phyloP scores from a whole-genome alignment of 2,797 vertebrate genomes.

The Sebastes elongatus region DNA sequence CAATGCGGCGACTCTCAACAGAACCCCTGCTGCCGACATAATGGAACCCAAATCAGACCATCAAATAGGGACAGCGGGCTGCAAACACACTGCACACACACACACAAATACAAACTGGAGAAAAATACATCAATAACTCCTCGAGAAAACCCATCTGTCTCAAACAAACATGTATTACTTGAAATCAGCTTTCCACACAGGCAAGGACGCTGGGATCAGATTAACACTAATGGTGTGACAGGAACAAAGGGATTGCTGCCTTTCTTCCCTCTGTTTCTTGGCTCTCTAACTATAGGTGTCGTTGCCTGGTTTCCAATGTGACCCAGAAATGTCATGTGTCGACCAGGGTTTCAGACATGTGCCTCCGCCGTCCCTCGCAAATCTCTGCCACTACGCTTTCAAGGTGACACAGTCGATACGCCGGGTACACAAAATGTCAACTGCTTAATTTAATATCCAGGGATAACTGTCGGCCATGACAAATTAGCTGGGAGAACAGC shows the following conservation, averaged over 20 bases:
- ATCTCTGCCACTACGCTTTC: slow-evolving; percentile 50
- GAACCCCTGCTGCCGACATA: slow-evolving; percentile 66
- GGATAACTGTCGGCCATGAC: slow-evolving; percentile 68
- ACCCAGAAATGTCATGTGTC: slow-evolving; percentile 73
- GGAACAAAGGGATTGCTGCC: slow-evolving; percentile 60
- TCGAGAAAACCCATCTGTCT: slow-evolving; percentile 59
- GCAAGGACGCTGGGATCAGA: slow-evolving; percentile 37
- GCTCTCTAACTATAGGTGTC: slow-evolving; percentile 50
- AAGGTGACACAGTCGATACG: slow-evolving; percentile 68
- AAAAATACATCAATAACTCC: slow-evolving; percentile 63
- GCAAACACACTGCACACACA: slow-evolving; percentile 42
- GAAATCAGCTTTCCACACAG: slow-evolving; percentile 56
- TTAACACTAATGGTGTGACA: slow-evolving; percentile 56
- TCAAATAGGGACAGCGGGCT: slow-evolving; percentile 75
- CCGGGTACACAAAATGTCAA: slow-evolving; percentile 70
- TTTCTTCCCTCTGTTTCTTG: slow-evolving; percentile 42
- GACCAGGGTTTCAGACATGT: slow-evolving; percentile 45
- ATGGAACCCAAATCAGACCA: slow-evolving; percentile 75
- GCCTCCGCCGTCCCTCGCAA: slow-evolving; percentile 21
- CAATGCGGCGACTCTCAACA: slow-evolving; percentile 53
- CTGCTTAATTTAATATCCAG: slow-evolving; percentile 74
- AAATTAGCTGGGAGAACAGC: slow-evolving; percentile 65
- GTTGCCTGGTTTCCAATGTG: slow-evolving; percentile 47
- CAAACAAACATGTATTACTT: slow-evolving; percentile 52
- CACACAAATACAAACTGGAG: slow-evolving; percentile 44